These are phyloP conservation scores for Ictalurus punctatus DNA, from an alignment of 2,113 vertebrate genomes.

Conservation along the genomic window DNA sequence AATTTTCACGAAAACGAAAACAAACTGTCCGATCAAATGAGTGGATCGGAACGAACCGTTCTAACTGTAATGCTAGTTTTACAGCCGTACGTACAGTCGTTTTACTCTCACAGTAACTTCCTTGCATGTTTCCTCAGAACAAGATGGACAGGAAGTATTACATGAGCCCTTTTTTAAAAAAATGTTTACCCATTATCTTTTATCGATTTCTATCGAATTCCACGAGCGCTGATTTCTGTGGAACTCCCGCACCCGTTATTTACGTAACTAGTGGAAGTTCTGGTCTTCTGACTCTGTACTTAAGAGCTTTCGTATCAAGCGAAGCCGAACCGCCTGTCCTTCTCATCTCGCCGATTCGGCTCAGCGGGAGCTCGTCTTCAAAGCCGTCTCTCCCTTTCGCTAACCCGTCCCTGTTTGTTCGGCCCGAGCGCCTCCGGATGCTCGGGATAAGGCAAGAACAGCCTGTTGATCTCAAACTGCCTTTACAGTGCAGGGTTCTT, in stretches of 20 bases:
- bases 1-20: background rate
- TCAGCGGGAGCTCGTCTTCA: constrained; percentile 29
- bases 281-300: background rate
- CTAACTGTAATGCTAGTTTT: background rate
- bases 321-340: background rate
- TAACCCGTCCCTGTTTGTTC: constrained; percentile 5
- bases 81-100: background rate
- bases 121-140: background rate
- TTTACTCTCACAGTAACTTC: background rate
- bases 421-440: background rate
- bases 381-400: background rate
- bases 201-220: background rate
- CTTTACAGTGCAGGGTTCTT: background rate
- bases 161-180: background rate
- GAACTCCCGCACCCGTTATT: background rate
- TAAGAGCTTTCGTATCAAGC: constrained; percentile 1
- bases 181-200: background rate
- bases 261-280: background rate
- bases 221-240: background rate
- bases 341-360: constrained; percentile 22
- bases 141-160: background rate
- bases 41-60: background rate
- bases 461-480: constrained; percentile 2
- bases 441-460: background rate
- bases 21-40: background rate